Conservation (phyloP, 1,140 invertebrate species). For the Pteromalus puparum region DNA sequence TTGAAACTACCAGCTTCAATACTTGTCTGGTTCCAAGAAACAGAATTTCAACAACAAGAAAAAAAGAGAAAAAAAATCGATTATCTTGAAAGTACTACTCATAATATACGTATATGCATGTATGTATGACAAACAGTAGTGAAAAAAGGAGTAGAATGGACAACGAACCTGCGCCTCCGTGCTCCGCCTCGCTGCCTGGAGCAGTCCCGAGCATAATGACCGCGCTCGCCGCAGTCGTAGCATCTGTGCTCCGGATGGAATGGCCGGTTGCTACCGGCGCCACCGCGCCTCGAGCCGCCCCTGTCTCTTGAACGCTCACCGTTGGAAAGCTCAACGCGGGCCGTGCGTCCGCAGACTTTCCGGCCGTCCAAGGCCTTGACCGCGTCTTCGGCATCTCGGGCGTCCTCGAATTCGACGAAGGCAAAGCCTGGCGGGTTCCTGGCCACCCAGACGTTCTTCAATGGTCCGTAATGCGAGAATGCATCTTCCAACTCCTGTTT, state of each 20-base stretch:
- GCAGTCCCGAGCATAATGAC: constrained; percentile 94
- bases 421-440: constrained; percentile 95
- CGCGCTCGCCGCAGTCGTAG: constrained; percentile 93
- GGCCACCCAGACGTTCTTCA: constrained; percentile 96
- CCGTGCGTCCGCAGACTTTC: constrained; percentile 90
- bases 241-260: constrained; percentile 91
- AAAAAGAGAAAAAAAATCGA: not conserved
- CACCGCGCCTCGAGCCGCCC: constrained; percentile 73
- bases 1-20: not conserved
- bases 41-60: not conserved
- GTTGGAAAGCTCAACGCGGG: constrained; percentile 94
- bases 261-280: constrained; percentile 67
- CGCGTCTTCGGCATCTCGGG: constrained; percentile 94
- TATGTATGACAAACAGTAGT: no score
- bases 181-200: constrained; percentile 78
- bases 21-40: not conserved
- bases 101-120: not conserved
- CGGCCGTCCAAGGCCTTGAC: constrained; percentile 85
- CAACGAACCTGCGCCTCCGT: constrained; percentile 76
- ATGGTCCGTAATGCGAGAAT: constrained; percentile 95
- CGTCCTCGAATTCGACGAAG: constrained; percentile 96
- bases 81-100: not conserved
- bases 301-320: constrained; percentile 79
- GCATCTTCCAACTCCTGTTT: constrained; percentile 94
- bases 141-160: not conserved